Evolutionary conservation across 2,888 invertebrate genomes (phyloP), one percentile per base, ranked within the genome.

Genomic region (Drosophila stalkeri): DNA sequence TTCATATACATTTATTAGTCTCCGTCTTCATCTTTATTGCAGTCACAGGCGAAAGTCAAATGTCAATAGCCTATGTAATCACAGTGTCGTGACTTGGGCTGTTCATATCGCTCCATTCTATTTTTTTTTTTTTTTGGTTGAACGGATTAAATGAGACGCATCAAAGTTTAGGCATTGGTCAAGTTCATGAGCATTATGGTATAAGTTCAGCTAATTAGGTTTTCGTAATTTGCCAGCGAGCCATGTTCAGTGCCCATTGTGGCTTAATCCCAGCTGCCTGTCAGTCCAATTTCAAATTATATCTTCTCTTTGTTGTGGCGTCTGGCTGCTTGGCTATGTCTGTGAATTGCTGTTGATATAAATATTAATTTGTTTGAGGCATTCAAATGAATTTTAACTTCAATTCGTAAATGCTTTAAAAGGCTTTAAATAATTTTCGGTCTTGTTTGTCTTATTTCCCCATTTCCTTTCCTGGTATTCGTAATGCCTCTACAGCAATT

Each of bases 181-280:
- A 69, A 80, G 64, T 69, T 68, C 47, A 52, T 14, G 23, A 37
- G 60, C 47, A 72, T 52, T 60, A 64, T 63, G 43, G 41, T 51
- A 61, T 62, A 62, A 78, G 80, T 76, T 76, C 65, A 59, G 80
- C 70, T 75, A 88, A 85, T 85, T 85, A 86, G 79, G 72, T 82
- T 71, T 27, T 57, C 23, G 39, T 12, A 67, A 67, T 27, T 35
- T 55, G 64, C 54, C 67, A 72, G 69, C 67, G 83, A 69, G 81
- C 69, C 79, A 64, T 68, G 60, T 70, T 81, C 81, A 84, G 87
- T 72, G 82, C 63, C 72, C 56, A 75, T 71, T 82, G 77, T 64
- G 80, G 72, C 31, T 44, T 64, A 47, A 55, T 51, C 35, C 47
- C 56, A 52, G 39, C 46, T 60, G 54, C 18, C 31, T 31, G n/a